These are phyloP conservation scores for Rhopilema esculentum DNA, from an alignment of 30 jellyfish, hydroid and myxozoan species.

Conservation along the genomic window DNA sequence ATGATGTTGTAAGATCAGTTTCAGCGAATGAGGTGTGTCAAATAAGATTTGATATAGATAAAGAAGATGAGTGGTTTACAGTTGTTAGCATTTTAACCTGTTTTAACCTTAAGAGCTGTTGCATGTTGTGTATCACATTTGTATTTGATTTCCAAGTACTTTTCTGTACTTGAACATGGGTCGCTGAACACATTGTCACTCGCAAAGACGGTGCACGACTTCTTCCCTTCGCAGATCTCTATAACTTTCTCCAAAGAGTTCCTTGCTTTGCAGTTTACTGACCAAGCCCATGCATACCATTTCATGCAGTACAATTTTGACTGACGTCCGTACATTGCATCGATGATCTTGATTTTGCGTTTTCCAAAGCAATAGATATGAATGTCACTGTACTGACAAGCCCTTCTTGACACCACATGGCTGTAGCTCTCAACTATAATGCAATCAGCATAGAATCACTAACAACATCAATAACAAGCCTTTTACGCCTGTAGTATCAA, in stretches of 20 bases:
- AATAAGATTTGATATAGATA: no score
- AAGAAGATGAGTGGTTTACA: no score
- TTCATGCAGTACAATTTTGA: conserved; percentile 8
- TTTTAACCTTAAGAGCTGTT: not conserved
- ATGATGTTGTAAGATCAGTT: no score
- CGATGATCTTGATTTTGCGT: not conserved
- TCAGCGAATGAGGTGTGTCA: no score
- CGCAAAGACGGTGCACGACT: conserved; percentile 21
- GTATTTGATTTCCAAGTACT: conserved; percentile 52
- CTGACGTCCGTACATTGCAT: conserved; percentile 27
- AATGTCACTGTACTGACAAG: conserved; percentile 9
- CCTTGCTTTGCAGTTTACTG: conserved; percentile 30
- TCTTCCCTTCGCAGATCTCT: conserved; percentile 35
- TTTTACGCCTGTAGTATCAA: no score
- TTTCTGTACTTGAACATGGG: conserved; percentile 35
- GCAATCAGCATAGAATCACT: not conserved
- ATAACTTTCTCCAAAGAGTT: conserved; percentile 10
- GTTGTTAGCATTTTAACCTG: not conserved
- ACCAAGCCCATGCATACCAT: conserved; percentile 1
- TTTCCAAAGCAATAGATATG: not conserved
- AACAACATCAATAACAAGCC: no score
- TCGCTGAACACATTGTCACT: conserved; percentile 35
- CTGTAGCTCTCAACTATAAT: not conserved
- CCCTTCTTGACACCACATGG: not conserved
- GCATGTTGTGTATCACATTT: not conserved